A percentile compares a stretch with the other conserved stretches of the same genome.
phyloP scores from a whole-genome alignment of 1,140 invertebrate genomes.

The Medauroidea extradentata region DNA sequence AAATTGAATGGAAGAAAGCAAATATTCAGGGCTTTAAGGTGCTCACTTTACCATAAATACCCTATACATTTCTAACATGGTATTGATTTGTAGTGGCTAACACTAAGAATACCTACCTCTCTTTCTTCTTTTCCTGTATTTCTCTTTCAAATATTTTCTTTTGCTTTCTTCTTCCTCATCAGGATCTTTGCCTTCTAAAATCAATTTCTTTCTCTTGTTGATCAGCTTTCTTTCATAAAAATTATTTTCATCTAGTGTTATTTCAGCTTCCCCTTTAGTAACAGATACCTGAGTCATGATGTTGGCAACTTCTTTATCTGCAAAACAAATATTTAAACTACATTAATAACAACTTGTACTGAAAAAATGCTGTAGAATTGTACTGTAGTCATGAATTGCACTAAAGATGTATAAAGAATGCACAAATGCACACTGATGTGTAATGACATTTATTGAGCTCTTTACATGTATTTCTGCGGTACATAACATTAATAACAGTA shows the following conservation, averaged over 20 bases:
- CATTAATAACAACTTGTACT: too few relatives aligned
- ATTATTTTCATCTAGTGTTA: constrained; percentile 84
- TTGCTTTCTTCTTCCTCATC: constrained; percentile 60
- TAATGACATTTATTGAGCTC: too few relatives aligned
- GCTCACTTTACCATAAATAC: too few relatives aligned
- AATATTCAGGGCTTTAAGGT: too few relatives aligned
- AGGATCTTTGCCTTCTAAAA: constrained; percentile 77
- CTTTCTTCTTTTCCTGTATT: constrained; percentile 43
- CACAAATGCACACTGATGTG: too few relatives aligned
- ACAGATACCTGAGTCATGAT: constrained; percentile 91
- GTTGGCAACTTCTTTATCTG: constrained; percentile 76
- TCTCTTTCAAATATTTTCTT: constrained; percentile 46
- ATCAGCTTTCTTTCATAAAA: constrained; percentile 85
- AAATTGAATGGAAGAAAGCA: too few relatives aligned
- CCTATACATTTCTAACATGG: too few relatives aligned
- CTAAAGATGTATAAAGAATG: not conserved
- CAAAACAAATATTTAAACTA: too few relatives aligned
- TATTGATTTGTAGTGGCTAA: too few relatives aligned
- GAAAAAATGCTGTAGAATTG: not conserved
- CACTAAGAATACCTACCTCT: too few relatives aligned
- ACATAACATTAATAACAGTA: too few relatives aligned
- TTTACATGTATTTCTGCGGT: too few relatives aligned
- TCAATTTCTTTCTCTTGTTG: constrained; percentile 83
- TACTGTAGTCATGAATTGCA: not conserved
- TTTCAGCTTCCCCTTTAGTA: constrained; percentile 85